Evolutionary conservation across 2,113 vertebrate genomes (phyloP), one percentile per base, ranked within the genome.

Genomic region (Cervus canadensis): DNA sequence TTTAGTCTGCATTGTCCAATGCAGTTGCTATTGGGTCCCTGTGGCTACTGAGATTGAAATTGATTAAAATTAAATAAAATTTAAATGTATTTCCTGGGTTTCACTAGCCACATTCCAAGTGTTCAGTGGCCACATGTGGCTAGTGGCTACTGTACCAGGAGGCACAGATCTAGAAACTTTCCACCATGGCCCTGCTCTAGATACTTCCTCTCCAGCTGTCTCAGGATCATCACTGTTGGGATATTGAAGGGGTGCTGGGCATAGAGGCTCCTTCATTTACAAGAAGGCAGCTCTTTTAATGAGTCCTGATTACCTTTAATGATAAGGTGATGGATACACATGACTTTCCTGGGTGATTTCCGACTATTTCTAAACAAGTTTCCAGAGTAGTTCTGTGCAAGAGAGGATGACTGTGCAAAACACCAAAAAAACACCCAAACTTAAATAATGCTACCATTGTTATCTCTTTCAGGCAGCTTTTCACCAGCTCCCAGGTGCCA

Each of bases 351-450:
- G 85, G 64, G 19, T 45, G 40, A 45, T 26, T 95, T 90, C 28
- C 57, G 26, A 48, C 11, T 62, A 54, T 5, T 43, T 87, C 71
- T n/a, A 64, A 33, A 54, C 13, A 8, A 87, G 25, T 81, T 74
- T 86, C 56, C 33, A 92, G 48, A 78, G 54, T 19, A 23, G 36
- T 40, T 43, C 64, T 81, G 79, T 28, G 59, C n/a, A 56, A 62
- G 79, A 81, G 40, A 76, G 23, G 13, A 96, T 67, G 74, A 89
- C 54, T 52, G 19, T 74, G 84, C 83, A 88, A 90, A 87, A 82
- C 28, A 7, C 3, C 45, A 50, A 21, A 30, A 19, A 28, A 48
- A 48, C 6, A 79, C 50, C 45, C 48, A 36, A 25, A 19, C 33
- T 74, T 54, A 13, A 86, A 89, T 79, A 92, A 90, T 64, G 52